phyloP scores from a whole-genome alignment of 2,888 invertebrate genomes.

The Eupithecia dodoneata region DNA sequence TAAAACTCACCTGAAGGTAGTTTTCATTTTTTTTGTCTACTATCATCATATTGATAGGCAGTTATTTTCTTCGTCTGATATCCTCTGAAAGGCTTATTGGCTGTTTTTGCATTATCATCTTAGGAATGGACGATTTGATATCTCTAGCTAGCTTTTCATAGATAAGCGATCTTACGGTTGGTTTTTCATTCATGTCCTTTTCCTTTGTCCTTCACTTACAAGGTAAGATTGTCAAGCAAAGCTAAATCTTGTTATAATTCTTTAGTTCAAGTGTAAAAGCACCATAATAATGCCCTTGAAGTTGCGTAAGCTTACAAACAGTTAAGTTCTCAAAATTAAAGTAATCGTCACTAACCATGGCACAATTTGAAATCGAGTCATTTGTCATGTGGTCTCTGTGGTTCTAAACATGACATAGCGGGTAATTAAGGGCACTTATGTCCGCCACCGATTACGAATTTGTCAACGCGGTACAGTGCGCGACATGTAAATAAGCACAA shows the following conservation, averaged over 20 bases:
- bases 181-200: too few relatives aligned
- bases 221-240: background rate
- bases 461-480: slow-evolving; percentile 53
- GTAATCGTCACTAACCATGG: slow-evolving; percentile 15
- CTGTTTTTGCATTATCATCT: too few relatives aligned
- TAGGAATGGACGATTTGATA: too few relatives aligned
- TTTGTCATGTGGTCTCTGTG: slow-evolving; percentile 23
- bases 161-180: background rate
- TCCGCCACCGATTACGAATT: slow-evolving; percentile 48
- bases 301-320: background rate
- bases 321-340: background rate
- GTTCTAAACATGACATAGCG: slow-evolving; percentile 43
- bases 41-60: too few relatives aligned
- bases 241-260: background rate
- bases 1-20: too few relatives aligned
- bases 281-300: background rate
- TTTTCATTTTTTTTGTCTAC: too few relatives aligned
- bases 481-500: slow-evolving; percentile 15
- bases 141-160: too few relatives aligned
- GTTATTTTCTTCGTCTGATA: too few relatives aligned
- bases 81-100: too few relatives aligned
- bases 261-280: background rate
- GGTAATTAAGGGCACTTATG: slow-evolving; percentile 54
- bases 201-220: too few relatives aligned
- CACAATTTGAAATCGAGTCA: slow-evolving; percentile 35